These are phyloP conservation scores for Hirtodrosophila histrioides DNA, from an alignment of 2,888 invertebrate species.

Conservation along the genomic window DNA sequence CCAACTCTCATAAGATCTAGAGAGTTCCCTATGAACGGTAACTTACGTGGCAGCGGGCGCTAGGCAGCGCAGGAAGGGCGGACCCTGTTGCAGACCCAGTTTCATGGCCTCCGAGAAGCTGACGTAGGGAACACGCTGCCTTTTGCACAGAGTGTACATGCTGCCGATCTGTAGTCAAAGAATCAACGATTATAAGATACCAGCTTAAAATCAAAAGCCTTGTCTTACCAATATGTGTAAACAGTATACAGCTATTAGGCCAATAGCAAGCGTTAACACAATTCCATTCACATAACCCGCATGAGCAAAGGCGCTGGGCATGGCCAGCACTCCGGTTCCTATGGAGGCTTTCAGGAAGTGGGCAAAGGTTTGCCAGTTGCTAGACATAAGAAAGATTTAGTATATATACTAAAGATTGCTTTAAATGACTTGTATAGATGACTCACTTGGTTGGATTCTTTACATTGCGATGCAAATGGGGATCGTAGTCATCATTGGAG, in stretches of 20 bases:
- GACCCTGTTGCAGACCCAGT: constrained; percentile 90
- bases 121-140: constrained; percentile 89
- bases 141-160: constrained; percentile 86
- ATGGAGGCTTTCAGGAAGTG: constrained; percentile 97
- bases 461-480: constrained; percentile 90
- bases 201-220: not conserved
- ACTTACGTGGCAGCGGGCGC: constrained; percentile 86
- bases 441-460: constrained; percentile 90
- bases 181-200: not conserved
- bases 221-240: constrained; percentile 92
- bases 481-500: constrained; percentile 87
- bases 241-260: constrained; percentile 96
- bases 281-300: constrained; percentile 96
- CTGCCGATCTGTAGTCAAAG: constrained; percentile 65
- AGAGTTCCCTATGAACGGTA: too few relatives aligned
- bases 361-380: constrained; percentile 94
- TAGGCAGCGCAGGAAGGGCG: constrained; percentile 87
- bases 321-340: constrained; percentile 97
- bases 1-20: too few relatives aligned
- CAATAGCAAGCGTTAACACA: constrained; percentile 92
- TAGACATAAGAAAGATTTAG: constrained; percentile 82
- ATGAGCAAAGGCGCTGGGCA: constrained; percentile 94
- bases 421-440: not conserved
- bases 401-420: not conserved
- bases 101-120: constrained; percentile 94